Evolutionary conservation across 2,797 vertebrate species (phyloP).

Genomic region (Tolypeutes matacus): DNA sequence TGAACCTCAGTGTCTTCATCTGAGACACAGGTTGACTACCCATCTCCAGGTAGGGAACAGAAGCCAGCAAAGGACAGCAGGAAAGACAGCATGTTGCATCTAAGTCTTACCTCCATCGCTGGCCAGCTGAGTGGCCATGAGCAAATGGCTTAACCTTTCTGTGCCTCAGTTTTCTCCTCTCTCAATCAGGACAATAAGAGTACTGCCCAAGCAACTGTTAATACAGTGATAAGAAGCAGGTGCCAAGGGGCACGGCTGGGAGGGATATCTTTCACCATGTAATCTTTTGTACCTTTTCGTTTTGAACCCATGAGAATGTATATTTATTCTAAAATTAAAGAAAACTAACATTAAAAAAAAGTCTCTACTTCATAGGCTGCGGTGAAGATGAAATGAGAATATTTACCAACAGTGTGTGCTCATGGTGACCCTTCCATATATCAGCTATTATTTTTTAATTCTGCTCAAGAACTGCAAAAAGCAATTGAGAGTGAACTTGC

Average conservation of each 20-base stretch:
- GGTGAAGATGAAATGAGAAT: not conserved
- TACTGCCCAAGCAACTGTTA: too few species aligned
- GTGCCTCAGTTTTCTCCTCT: not conserved
- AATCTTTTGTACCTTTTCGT: not conserved
- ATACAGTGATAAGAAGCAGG: not conserved
- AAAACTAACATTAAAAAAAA: not conserved
- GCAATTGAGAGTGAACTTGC: not conserved
- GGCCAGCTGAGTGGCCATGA: not conserved
- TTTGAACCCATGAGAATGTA: not conserved
- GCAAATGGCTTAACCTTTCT: not conserved
- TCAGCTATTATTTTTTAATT: not conserved
- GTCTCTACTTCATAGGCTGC: not conserved
- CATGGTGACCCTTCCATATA: accelerated
- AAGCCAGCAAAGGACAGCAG: not conserved
- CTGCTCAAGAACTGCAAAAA: not conserved
- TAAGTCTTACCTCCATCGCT: too few species aligned
- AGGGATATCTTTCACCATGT: not conserved
- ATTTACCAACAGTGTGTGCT: not conserved
- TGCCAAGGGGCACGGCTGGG: not conserved
- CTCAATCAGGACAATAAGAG: not conserved
- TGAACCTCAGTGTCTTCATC: not conserved
- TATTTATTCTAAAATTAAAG: not conserved
- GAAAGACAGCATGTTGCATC: not conserved
- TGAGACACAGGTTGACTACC: not conserved
- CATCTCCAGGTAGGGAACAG: not conserved